Conservation (phyloP, 2,797 vertebrate genomes). For the Phoxinus dragarum region DNA sequence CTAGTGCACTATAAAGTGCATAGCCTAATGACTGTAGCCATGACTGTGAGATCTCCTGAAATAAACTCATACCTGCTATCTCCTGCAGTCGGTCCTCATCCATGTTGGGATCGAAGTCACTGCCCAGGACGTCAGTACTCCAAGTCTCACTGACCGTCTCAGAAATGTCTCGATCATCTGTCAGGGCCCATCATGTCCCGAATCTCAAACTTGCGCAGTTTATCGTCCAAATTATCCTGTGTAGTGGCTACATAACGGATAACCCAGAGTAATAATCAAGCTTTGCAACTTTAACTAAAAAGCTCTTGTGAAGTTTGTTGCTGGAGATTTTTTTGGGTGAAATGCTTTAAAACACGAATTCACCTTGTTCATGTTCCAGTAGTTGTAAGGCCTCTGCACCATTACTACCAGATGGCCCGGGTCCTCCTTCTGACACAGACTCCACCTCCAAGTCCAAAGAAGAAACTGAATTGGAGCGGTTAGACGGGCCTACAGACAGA, state of each 20-base stretch:
- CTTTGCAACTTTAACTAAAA: not conserved
- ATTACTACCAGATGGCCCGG: slow-evolving; percentile 92
- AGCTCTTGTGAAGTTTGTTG: not conserved
- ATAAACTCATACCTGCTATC: slow-evolving; percentile 86
- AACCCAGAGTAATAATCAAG: not conserved
- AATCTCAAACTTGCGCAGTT: slow-evolving; percentile 98
- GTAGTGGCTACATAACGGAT: slow-evolving; percentile 85
- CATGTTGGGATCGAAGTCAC: slow-evolving; percentile 98
- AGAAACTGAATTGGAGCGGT: slow-evolving; percentile 98
- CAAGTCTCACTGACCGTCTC: slow-evolving; percentile 99
- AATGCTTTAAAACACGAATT: slow-evolving; percentile 4
- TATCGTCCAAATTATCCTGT: slow-evolving; percentile 98
- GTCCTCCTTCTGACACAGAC: slow-evolving; percentile 95
- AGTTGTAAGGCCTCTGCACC: slow-evolving; percentile 97
- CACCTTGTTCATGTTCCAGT: slow-evolving; percentile 96
- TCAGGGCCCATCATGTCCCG: slow-evolving; percentile 99
- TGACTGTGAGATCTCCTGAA: not conserved
- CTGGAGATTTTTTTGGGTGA: not conserved
- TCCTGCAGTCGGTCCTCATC: slow-evolving; percentile 98
- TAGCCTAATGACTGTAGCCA: not conserved
- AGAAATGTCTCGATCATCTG: slow-evolving; percentile 96
- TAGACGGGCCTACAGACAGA: slow-evolving; percentile 87
- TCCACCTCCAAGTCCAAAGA: slow-evolving; percentile 97
- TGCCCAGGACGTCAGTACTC: slow-evolving; percentile 97
- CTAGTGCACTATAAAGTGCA: not conserved